phyloP scores from a whole-genome alignment of 2,888 invertebrate species.

The Coenonympha glycerion region DNA sequence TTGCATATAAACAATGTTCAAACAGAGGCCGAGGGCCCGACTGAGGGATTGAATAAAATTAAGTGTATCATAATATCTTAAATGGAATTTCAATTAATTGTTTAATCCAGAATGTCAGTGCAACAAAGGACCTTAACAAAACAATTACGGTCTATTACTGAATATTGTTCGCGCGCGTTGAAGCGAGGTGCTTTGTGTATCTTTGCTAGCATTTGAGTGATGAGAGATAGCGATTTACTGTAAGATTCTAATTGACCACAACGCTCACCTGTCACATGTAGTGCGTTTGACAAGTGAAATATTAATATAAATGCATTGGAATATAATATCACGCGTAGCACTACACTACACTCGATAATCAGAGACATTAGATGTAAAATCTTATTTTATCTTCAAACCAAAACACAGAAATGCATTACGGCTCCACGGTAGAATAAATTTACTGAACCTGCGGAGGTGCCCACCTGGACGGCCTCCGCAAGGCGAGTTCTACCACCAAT shows the following conservation, averaged over 20 bases:
- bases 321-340: no score
- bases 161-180: conserved; percentile 46
- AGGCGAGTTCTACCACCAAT: no score
- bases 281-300: no score
- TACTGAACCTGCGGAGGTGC: no score
- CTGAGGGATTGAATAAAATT: conserved; percentile 19
- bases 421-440: no score
- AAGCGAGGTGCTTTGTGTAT: conserved; percentile 37
- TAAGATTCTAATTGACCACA: background rate
- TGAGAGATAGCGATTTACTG: conserved; percentile 14
- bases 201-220: conserved; percentile 18
- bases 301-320: no score
- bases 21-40: conserved; percentile 8
- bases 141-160: conserved; percentile 44
- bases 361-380: no score
- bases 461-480: no score
- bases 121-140: conserved; percentile 47
- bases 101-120: conserved; percentile 43
- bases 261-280: no score
- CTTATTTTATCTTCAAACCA: no score
- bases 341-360: no score
- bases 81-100: conserved; percentile 38
- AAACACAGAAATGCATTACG: no score
- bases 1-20: conserved; percentile 18
- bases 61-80: conserved; percentile 24